Conservation (phyloP, 2,113 vertebrate species). For the Conger conger region DNA sequence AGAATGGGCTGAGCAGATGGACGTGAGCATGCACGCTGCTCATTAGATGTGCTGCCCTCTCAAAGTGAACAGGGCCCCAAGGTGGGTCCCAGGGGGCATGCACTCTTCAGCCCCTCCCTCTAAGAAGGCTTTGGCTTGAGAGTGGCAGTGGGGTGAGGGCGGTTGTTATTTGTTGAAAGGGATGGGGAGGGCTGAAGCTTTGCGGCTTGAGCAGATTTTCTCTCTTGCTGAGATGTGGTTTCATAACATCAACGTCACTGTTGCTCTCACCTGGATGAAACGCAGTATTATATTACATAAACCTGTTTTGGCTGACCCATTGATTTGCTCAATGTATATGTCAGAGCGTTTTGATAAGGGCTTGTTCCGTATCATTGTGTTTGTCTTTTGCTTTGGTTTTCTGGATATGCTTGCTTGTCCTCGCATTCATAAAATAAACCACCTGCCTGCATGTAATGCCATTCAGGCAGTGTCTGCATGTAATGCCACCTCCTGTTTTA, state of each 20-base stretch:
- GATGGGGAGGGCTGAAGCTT: constrained; percentile 35
- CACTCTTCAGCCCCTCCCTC: constrained; percentile 3
- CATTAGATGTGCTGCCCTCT: no score
- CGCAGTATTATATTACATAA: no score
- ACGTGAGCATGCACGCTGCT: no score
- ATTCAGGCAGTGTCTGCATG: no score
- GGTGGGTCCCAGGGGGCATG: neutral
- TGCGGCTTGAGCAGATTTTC: constrained; percentile 45
- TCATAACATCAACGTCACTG: constrained; percentile 36
- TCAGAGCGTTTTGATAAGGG: neutral
- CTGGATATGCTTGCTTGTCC: no score
- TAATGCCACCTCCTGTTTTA: no score
- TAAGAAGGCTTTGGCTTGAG: constrained; percentile 58
- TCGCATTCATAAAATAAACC: no score
- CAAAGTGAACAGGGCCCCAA: neutral
- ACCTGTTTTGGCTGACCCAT: neutral
- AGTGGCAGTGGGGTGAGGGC: constrained; percentile 33
- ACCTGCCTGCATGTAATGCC: no score
- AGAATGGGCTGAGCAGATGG: no score
- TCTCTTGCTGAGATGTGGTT: constrained; percentile 35
- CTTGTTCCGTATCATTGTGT: neutral
- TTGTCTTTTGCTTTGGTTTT: no score
- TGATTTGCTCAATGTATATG: neutral
- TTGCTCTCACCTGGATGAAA: neutral
- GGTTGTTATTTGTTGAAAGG: constrained; percentile 51